These are phyloP conservation scores for Artemia franciscana DNA, from an alignment of 1,140 invertebrate species.

Conservation along the genomic window DNA sequence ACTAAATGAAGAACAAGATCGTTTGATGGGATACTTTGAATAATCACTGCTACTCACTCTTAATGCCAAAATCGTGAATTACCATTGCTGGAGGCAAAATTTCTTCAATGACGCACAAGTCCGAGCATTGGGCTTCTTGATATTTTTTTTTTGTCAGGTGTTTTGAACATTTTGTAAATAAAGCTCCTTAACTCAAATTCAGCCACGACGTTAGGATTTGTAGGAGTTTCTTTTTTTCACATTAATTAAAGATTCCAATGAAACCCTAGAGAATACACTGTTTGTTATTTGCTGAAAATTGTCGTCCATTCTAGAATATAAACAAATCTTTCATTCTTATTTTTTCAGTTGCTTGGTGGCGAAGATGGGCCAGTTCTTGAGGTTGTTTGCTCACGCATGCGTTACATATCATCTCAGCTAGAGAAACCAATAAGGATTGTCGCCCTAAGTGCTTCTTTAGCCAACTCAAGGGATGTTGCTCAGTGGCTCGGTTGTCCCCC, in stretches of 20 bases:
- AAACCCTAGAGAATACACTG: background rate
- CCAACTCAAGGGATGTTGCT: conserved; percentile 81
- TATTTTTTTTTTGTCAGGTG: no score
- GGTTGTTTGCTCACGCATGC: conserved; percentile 87
- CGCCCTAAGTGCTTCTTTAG: conserved; percentile 77
- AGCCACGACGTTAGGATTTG: no score
- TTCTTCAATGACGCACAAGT: no score
- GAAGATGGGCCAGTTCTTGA: conserved; percentile 82
- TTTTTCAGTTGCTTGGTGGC: conserved; percentile 44
- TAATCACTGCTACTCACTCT: no score
- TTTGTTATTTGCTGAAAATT: conserved; percentile 1
- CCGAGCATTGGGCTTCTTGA: no score
- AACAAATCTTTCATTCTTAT: conserved; percentile 3
- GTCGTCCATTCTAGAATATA: background rate
- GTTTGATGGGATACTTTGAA: no score
- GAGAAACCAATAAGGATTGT: conserved; percentile 82
- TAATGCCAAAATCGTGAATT: no score
- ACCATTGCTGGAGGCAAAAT: no score
- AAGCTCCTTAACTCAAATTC: no score
- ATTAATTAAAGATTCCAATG: background rate
- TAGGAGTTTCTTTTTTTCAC: no score
- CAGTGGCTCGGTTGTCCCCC: conserved; percentile 89
- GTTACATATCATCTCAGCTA: conserved; percentile 91
- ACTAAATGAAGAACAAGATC: no score
- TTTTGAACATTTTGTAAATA: no score